Conservation (phyloP, 2,888 invertebrate species). For the Synanthedon formicaeformis region DNA sequence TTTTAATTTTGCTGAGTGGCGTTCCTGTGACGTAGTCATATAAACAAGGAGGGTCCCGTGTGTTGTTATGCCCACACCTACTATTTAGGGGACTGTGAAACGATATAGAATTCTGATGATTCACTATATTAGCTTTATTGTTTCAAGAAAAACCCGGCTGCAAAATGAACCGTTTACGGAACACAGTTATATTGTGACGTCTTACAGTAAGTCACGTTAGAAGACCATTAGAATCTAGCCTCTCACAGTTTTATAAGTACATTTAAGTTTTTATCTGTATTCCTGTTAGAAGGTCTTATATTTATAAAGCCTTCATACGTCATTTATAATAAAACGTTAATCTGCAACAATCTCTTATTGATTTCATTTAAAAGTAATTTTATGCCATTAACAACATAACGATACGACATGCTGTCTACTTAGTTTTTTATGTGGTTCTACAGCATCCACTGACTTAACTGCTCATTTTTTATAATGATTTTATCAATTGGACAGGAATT, state of each 20-base stretch:
- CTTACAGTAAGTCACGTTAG: too few species aligned
- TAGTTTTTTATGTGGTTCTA: background rate
- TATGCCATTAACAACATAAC: constrained; percentile 33
- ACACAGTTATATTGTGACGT: background rate
- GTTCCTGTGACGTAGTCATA: constrained; percentile 42
- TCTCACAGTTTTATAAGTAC: constrained; percentile 1
- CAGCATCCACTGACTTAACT: background rate
- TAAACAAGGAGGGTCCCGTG: constrained; percentile 58
- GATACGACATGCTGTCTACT: constrained; percentile 12
- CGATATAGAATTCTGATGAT: constrained; percentile 50
- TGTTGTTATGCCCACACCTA: constrained; percentile 51
- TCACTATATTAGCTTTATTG: constrained; percentile 21
- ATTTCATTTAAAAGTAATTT: constrained; percentile 31
- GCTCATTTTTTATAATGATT: background rate
- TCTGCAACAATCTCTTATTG: constrained; percentile 12
- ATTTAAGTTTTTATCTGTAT: constrained; percentile 27
- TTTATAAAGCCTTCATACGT: too few species aligned
- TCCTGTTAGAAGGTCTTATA: too few species aligned
- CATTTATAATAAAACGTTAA: constrained; percentile 14
- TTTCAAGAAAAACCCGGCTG: too few species aligned
- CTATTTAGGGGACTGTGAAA: constrained; percentile 42
- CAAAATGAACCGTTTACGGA: too few species aligned
- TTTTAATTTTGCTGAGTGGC: constrained; percentile 66
- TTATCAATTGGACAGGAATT: background rate
- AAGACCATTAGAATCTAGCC: too few species aligned